phyloP scores from a whole-genome alignment of 2,113 vertebrate genomes.

The Coracopsis vasa region DNA sequence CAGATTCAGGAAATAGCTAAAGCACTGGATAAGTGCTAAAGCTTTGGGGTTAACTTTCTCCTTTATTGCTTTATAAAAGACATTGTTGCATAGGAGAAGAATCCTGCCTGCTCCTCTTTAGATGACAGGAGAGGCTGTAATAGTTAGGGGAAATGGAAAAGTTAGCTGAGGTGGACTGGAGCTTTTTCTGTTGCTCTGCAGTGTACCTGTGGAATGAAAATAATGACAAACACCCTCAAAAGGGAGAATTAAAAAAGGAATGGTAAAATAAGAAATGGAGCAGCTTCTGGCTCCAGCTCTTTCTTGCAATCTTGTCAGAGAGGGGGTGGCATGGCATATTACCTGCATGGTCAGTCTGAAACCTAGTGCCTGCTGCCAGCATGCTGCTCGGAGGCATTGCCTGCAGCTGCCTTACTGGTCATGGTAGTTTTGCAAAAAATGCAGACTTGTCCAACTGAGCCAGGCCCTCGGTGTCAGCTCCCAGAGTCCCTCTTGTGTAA shows the following conservation, averaged over 20 bases:
- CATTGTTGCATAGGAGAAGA: neutral
- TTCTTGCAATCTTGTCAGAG: neutral
- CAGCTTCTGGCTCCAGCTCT: neutral
- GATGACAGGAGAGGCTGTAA: neutral
- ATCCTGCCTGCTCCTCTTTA: neutral
- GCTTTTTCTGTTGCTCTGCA: neutral
- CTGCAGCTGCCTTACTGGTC: neutral
- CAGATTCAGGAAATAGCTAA: neutral
- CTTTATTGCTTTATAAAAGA: neutral
- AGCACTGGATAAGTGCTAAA: neutral
- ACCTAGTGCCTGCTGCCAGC: neutral
- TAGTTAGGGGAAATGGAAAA: neutral
- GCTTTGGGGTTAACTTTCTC: neutral
- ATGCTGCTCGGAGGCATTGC: neutral
- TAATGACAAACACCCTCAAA: neutral
- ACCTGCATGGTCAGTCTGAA: neutral
- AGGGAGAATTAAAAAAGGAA: neutral
- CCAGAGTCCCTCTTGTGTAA: neutral
- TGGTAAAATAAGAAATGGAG: neutral
- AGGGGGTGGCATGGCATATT: neutral
- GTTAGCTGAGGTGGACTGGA: neutral
- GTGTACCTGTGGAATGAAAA: neutral
- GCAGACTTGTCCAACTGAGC: neutral
- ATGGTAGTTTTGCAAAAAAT: neutral
- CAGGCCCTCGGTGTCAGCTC: too few species aligned